These are phyloP conservation scores for Tursiops truncatus DNA, from an alignment of 2,113 vertebrate species.

Conservation along the genomic window DNA sequence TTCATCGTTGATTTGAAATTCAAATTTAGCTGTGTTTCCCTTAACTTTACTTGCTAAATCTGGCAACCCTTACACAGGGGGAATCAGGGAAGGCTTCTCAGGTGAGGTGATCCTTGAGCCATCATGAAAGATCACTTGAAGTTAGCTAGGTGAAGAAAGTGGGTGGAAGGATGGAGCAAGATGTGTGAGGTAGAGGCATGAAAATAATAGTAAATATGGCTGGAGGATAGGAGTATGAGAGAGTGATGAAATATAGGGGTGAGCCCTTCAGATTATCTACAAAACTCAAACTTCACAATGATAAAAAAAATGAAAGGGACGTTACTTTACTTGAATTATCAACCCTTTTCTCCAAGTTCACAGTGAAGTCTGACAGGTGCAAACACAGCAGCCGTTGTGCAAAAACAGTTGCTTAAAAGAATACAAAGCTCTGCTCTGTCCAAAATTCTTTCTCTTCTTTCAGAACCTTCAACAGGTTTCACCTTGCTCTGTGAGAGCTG, in stretches of 20 bases:
- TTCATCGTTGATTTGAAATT: conserved; percentile 13
- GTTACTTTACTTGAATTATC: neutral
- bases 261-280: neutral
- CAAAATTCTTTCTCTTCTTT: conserved; percentile 29
- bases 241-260: neutral
- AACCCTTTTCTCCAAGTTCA: neutral
- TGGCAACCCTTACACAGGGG: neutral
- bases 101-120: neutral
- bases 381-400: neutral
- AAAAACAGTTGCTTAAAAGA: conserved; percentile 42
- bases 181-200: neutral
- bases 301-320: neutral
- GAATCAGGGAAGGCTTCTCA: neutral
- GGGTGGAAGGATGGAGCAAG: neutral
- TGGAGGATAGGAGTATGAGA: neutral
- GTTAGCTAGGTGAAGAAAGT: neutral
- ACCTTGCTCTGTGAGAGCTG: neutral
- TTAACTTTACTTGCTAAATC: neutral
- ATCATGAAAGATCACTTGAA: neutral
- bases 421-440: conserved; percentile 5
- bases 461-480: neutral
- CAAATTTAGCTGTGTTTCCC: neutral
- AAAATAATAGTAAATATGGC: neutral
- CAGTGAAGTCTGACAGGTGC: neutral
- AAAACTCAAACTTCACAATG: conserved; percentile 10